Evolutionary conservation across 23 tunicate species (phyloP).

Genomic region (Botrylloides violaceus): DNA sequence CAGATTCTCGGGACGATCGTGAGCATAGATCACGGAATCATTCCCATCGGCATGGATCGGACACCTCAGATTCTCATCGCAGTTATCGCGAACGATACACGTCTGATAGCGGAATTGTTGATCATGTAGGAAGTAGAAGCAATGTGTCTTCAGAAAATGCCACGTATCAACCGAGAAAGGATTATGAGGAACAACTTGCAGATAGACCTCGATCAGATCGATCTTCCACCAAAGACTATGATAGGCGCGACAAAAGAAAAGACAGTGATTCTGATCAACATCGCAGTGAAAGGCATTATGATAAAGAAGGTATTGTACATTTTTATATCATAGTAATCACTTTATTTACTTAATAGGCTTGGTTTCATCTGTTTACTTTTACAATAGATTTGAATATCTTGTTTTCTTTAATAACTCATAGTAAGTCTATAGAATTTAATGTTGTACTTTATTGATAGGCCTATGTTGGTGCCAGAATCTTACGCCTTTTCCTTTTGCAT

Average conservation of each 20-base stretch:
- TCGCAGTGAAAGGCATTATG: conserved; percentile 1
- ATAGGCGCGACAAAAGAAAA: conserved; percentile 7
- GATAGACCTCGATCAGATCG: not conserved
- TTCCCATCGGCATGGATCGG: conserved; percentile 12
- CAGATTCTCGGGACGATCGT: not conserved
- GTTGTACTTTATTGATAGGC: too few species aligned
- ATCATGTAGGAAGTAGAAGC: not conserved
- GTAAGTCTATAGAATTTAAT: too few species aligned
- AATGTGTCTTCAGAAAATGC: not conserved
- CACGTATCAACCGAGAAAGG: not conserved
- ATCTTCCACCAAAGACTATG: conserved; percentile 10
- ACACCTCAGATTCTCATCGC: conserved; percentile 9
- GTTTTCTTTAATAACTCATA: too few species aligned
- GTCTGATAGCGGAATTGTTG: not conserved
- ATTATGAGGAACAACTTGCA: conserved; percentile 1
- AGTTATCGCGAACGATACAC: conserved; percentile 4
- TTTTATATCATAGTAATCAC: not conserved
- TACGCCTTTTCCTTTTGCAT: too few species aligned
- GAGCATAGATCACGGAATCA: conserved; percentile 12
- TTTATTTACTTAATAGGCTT: not conserved
- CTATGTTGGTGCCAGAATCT: too few species aligned
- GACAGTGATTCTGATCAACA: conserved; percentile 1
- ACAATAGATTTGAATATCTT: too few species aligned
- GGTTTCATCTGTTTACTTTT: too few species aligned
- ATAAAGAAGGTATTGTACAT: not conserved